A percentile compares a stretch with the other conserved stretches of the same genome.
Evolutionary conservation across 1,140 invertebrate genomes (phyloP).

Genomic region (Halyomorpha halys): DNA sequence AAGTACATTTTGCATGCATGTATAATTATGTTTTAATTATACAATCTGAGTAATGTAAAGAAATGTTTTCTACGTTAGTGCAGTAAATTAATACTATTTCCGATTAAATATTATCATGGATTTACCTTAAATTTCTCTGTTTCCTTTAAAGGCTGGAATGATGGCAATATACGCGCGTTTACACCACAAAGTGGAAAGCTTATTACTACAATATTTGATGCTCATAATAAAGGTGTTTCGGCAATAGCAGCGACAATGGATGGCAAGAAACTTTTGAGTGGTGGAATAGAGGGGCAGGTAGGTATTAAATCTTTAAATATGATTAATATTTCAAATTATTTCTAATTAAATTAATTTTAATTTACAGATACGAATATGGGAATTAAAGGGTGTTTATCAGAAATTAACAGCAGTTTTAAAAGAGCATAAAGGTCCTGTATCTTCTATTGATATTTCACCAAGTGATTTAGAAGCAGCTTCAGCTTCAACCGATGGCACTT

Average conservation of each 20-base stretch:
- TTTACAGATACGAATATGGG: constrained; percentile 59
- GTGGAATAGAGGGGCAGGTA: constrained; percentile 77
- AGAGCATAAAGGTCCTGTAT: constrained; percentile 79
- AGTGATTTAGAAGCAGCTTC: constrained; percentile 71
- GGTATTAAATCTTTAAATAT: neutral
- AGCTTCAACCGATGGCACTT: constrained; percentile 78
- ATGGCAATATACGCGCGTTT: constrained; percentile 76
- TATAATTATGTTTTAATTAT: too few relatives aligned
- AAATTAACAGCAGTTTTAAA: constrained; percentile 60
- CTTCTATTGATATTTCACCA: constrained; percentile 63
- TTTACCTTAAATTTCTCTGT: constrained; percentile 6
- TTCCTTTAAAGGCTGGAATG: constrained; percentile 59
- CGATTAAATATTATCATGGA: neutral
- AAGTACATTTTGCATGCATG: neutral
- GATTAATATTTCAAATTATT: neutral
- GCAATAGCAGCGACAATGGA: constrained; percentile 62
- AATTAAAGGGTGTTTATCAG: constrained; percentile 51
- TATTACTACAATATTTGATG: constrained; percentile 70
- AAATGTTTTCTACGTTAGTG: too few relatives aligned
- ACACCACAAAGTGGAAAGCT: constrained; percentile 67
- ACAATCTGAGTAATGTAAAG: too few relatives aligned
- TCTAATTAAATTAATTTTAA: constrained; percentile 26
- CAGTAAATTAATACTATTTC: too few relatives aligned
- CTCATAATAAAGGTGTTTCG: constrained; percentile 77
- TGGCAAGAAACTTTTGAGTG: constrained; percentile 63